Conservation (phyloP, 1,140 invertebrate genomes). For the Cyclargus thomasi region DNA sequence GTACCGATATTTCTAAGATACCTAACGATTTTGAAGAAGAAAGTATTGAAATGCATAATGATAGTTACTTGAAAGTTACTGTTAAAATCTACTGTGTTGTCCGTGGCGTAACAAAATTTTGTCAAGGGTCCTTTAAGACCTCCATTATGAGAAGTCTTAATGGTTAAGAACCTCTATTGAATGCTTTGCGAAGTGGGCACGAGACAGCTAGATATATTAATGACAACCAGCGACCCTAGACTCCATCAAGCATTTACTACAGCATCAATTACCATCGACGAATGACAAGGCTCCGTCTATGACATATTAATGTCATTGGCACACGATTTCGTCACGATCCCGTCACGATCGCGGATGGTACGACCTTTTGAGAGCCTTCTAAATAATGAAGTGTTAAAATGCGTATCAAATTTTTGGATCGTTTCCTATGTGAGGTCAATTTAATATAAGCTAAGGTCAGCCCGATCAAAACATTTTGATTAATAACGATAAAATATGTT, state of each 20-base stretch:
- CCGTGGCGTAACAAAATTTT: too few relatives aligned
- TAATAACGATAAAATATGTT: background rate
- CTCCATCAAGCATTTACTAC: background rate
- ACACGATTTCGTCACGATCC: background rate
- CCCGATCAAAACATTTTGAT: background rate
- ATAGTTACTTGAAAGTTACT: too few relatives aligned
- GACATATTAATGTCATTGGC: conserved; percentile 7
- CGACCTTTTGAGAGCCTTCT: conserved; percentile 3
- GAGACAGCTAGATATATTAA: too few relatives aligned
- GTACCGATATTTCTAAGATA: too few relatives aligned
- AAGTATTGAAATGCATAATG: too few relatives aligned
- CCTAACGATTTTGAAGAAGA: too few relatives aligned
- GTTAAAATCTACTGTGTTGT: too few relatives aligned
- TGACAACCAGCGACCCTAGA: background rate
- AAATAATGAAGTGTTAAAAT: conserved; percentile 7
- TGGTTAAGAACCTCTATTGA: too few relatives aligned
- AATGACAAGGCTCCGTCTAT: background rate
- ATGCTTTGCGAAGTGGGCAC: too few relatives aligned
- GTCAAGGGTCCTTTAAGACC: too few relatives aligned
- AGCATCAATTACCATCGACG: background rate
- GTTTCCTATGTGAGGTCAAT: conserved; percentile 1
- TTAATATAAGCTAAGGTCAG: conserved; percentile 8
- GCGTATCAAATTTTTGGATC: conserved; percentile 1
- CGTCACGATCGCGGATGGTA: background rate
- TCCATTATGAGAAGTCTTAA: too few relatives aligned